phyloP scores from a whole-genome alignment of 2,797 vertebrate species.

The Trematomus bernacchii region DNA sequence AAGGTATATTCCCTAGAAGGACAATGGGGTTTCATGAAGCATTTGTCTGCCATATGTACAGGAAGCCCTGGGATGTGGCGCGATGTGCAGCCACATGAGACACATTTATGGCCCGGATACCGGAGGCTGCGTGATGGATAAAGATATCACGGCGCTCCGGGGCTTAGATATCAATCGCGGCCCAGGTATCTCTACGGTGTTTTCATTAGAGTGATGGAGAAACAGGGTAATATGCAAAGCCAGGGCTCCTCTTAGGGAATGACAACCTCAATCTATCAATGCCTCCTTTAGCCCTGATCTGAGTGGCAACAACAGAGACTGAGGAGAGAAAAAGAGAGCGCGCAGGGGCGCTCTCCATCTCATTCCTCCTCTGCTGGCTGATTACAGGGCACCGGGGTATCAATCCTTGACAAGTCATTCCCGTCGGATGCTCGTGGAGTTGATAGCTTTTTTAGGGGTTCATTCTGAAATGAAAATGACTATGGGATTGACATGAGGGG shows the following conservation, averaged over 20 bases:
- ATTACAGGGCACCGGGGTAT: constrained; percentile 54
- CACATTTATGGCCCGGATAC: constrained; percentile 42
- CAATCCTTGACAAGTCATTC: constrained; percentile 61
- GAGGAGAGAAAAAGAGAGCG: constrained; percentile 21
- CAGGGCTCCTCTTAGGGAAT: constrained; percentile 54
- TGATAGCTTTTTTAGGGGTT: constrained; percentile 52
- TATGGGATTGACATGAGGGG: constrained; percentile 24
- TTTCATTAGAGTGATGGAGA: constrained; percentile 69
- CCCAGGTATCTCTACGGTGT: constrained; percentile 46
- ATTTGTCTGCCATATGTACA: constrained; percentile 60
- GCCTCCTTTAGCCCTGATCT: constrained; percentile 49
- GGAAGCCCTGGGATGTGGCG: neutral
- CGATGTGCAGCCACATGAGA: constrained; percentile 61
- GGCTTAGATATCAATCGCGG: constrained; percentile 51
- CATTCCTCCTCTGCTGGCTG: constrained; percentile 46
- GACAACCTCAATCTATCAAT: constrained; percentile 63
- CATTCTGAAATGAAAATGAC: constrained; percentile 64
- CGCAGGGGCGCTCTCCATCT: constrained; percentile 49
- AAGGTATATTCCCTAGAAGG: constrained; percentile 47
- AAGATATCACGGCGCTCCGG: constrained; percentile 52
- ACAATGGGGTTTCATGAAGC: constrained; percentile 62
- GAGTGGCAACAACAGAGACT: constrained; percentile 40
- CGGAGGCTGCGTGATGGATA: constrained; percentile 63
- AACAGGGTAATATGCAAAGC: constrained; percentile 66
- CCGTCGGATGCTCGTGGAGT: constrained; percentile 31